These are phyloP conservation scores for Lithophane semibrunnea DNA, from an alignment of 2,888 invertebrate genomes.

Conservation along the genomic window DNA sequence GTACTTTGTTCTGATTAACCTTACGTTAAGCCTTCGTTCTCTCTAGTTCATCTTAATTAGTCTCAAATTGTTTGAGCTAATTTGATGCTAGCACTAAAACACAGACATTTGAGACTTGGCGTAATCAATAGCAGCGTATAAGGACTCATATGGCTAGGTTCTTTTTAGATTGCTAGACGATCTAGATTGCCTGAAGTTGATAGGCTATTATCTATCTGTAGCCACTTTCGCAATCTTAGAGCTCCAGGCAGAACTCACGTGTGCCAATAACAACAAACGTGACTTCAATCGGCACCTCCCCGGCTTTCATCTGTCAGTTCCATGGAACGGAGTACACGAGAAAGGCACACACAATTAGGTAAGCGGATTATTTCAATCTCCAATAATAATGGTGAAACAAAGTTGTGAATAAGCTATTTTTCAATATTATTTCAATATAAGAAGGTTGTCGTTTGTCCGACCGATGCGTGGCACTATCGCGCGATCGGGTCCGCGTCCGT, in stretches of 20 bases:
- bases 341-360: slow-evolving; percentile 46
- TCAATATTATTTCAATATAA: slow-evolving; percentile 79
- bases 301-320: slow-evolving; percentile 53
- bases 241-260: slow-evolving; percentile 60
- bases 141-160: slow-evolving; percentile 11
- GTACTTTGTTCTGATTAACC: slow-evolving; percentile 64
- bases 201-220: slow-evolving; percentile 59
- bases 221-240: slow-evolving; percentile 54
- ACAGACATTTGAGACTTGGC: slow-evolving; percentile 29
- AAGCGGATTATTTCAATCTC: slow-evolving; percentile 65
- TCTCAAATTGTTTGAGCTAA: slow-evolving; percentile 49
- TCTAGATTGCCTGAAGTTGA: slow-evolving; percentile 55
- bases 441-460: slow-evolving; percentile 69
- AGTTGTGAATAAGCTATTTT: slow-evolving; percentile 74
- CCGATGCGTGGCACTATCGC: slow-evolving; percentile 78
- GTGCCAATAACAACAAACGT: slow-evolving; percentile 65
- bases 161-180: slow-evolving; percentile 45
- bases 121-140: slow-evolving; percentile 19
- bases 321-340: slow-evolving; percentile 42
- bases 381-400: slow-evolving; percentile 72
- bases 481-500: slow-evolving; percentile 73
- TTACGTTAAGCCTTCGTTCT: slow-evolving; percentile 41
- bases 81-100: slow-evolving; percentile 36
- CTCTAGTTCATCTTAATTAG: slow-evolving; percentile 50
- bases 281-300: slow-evolving; percentile 61